phyloP scores from a whole-genome alignment of 1,140 invertebrate species.

The Drosophila simulans region DNA sequence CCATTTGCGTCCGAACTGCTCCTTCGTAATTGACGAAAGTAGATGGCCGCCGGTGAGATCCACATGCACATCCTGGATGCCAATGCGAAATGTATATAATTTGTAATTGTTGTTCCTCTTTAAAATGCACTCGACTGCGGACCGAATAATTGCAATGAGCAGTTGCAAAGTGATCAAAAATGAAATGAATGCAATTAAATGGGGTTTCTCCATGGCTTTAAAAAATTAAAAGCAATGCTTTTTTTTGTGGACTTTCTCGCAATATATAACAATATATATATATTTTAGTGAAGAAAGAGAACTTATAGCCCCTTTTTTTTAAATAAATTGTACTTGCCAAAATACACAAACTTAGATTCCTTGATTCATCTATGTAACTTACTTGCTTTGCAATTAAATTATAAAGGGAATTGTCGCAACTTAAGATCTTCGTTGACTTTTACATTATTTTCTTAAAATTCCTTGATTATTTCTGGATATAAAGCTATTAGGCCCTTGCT shows the following conservation, averaged over 20 bases:
- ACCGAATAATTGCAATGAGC: slow-evolving; percentile 45
- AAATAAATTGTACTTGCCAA: background rate
- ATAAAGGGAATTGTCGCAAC: too few relatives aligned
- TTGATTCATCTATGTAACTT: too few relatives aligned
- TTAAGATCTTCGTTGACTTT: too few relatives aligned
- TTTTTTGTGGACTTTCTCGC: background rate
- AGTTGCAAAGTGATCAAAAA: slow-evolving; percentile 32
- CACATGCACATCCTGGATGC: slow-evolving; percentile 36
- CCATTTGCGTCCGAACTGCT: slow-evolving; percentile 18
- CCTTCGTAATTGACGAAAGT: slow-evolving; percentile 77
- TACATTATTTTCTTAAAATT: too few relatives aligned
- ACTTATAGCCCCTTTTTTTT: background rate
- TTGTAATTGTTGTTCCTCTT: slow-evolving; percentile 61
- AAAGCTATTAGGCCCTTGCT: too few relatives aligned
- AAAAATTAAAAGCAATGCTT: background rate
- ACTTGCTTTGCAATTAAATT: too few relatives aligned
- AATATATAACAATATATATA: background rate
- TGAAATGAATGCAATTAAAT: slow-evolving; percentile 29
- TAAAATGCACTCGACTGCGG: slow-evolving; percentile 57
- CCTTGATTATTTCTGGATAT: too few relatives aligned
- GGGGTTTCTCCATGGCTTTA: slow-evolving; percentile 23
- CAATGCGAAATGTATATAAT: slow-evolving; percentile 69
- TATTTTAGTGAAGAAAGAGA: too few relatives aligned
- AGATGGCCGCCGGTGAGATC: slow-evolving; percentile 52
- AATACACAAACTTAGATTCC: too few relatives aligned